Evolutionary conservation across 2,888 invertebrate species (phyloP).

Genomic region (Agrenia bidenticulata): DNA sequence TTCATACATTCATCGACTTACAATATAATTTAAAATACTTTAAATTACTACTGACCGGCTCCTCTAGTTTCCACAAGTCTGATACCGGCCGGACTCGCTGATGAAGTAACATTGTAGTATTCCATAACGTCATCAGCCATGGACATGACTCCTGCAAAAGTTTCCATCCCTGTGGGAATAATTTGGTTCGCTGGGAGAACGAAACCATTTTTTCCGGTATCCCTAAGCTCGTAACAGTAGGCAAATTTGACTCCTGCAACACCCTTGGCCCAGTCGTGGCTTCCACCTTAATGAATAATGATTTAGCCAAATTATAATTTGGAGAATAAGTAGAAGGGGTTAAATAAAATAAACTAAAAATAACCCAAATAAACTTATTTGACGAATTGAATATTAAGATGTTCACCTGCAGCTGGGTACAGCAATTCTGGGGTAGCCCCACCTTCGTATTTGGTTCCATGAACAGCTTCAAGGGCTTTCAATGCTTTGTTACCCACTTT

Average conservation of each 20-base stretch:
- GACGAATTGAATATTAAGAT: conserved; percentile 2
- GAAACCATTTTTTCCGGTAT: conserved; percentile 44
- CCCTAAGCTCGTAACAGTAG: conserved; percentile 48
- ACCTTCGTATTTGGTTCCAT: conserved; percentile 56
- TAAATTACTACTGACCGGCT: background rate
- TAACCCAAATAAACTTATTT: conserved; percentile 9
- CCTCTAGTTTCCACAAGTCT: background rate
- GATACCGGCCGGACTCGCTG: too few species aligned
- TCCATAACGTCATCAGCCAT: conserved; percentile 48
- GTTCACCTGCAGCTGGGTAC: conserved; percentile 50
- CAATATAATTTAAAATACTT: too few species aligned
- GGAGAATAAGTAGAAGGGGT: background rate
- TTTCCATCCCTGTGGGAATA: conserved; percentile 48
- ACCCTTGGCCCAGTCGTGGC: conserved; percentile 52
- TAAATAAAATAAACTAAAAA: background rate
- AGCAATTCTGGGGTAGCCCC: conserved; percentile 56
- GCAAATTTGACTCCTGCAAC: conserved; percentile 48
- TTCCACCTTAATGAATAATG: conserved; percentile 36
- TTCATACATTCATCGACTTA: too few species aligned
- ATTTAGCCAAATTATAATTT: too few species aligned
- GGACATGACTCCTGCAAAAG: conserved; percentile 46
- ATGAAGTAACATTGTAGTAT: conserved; percentile 27
- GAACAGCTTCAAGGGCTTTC: conserved; percentile 53
- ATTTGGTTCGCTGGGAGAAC: conserved; percentile 48
- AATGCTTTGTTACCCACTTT: conserved; percentile 51